These are phyloP conservation scores for Casuarius casuarius DNA, from an alignment of 2,113 vertebrate genomes.

Conservation along the genomic window DNA sequence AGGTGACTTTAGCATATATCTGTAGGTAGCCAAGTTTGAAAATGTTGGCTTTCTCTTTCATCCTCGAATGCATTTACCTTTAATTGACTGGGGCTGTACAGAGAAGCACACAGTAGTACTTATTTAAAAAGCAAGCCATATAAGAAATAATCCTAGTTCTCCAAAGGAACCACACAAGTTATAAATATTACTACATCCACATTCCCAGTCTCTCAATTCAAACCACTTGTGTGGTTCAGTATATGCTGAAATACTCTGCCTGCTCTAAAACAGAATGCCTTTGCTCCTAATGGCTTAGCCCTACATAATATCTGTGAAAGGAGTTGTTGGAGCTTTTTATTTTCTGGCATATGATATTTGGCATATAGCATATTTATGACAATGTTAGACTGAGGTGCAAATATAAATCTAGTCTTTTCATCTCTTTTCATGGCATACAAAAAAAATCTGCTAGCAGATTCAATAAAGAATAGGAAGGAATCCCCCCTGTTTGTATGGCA, in stretches of 20 bases:
- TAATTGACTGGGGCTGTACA: neutral
- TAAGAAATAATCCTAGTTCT: neutral
- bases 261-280: rapidly evolving
- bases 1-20: neutral
- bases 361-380: conserved; percentile 45
- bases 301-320: neutral
- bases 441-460: conserved; percentile 46
- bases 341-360: conserved; percentile 44
- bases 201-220: neutral
- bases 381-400: conserved; percentile 58
- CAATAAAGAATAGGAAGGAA: conserved; percentile 30
- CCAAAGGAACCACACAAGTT: neutral
- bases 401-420: conserved; percentile 33
- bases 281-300: neutral
- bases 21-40: neutral
- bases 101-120: neutral
- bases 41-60: neutral
- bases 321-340: neutral
- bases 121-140: neutral
- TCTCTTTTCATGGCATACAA: conserved; percentile 17
- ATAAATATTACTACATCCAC: neutral
- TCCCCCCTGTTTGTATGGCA: neutral
- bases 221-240: neutral
- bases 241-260: neutral
- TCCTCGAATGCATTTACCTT: neutral